Evolutionary conservation across 1,140 invertebrate species (phyloP).

Genomic region (Apis laboriosa): DNA sequence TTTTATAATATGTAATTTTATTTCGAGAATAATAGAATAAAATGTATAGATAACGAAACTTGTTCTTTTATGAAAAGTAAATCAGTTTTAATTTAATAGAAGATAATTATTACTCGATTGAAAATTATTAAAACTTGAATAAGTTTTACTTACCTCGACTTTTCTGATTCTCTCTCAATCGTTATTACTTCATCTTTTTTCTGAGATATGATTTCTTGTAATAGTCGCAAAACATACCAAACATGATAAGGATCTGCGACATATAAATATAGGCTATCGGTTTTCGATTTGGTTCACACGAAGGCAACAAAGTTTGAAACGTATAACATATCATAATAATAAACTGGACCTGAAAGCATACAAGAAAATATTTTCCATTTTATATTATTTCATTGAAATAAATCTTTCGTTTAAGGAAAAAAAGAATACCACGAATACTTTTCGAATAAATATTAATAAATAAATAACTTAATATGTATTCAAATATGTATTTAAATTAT

Average conservation of each 20-base stretch:
- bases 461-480: no score
- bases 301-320: conserved; percentile 81
- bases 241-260: conserved; percentile 84
- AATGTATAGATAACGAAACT: background rate
- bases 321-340: conserved; percentile 83
- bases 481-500: no score
- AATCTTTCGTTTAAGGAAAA: no score
- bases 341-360: conserved; percentile 85
- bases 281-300: conserved; percentile 80
- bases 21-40: background rate
- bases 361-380: background rate
- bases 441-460: no score
- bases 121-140: background rate
- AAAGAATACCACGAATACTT: no score
- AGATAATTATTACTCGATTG: background rate
- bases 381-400: background rate
- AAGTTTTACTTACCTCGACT: background rate
- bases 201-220: conserved; percentile 82
- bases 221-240: conserved; percentile 88
- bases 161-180: background rate
- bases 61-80: background rate
- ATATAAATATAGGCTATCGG: conserved; percentile 82
- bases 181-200: conserved; percentile 68
- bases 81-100: no score
- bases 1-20: background rate